Evolutionary conservation across 1,140 invertebrate species (phyloP), one percentile per base, ranked within the genome.

Genomic region (Panulirus ornatus): DNA sequence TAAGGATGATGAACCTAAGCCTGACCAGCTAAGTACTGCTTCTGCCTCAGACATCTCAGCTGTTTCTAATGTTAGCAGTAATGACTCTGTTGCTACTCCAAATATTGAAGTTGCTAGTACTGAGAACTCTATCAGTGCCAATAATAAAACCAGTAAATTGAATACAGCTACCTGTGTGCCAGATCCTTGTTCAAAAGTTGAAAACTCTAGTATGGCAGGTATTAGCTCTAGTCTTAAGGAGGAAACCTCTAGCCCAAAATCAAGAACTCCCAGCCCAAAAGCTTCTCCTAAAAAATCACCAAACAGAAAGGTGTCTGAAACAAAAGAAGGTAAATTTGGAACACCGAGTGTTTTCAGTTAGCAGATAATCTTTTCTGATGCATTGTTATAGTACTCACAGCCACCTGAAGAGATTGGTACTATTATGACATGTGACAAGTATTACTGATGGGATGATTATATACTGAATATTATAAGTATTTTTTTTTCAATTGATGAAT

Each of bases 191-290:
- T 66, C 58, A 27, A 66, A 66, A 66, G 58, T 66, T 66, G n/a
- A 66, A 22, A 27, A 8, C n/a, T 5, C 6, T 66, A 30, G n/a
- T 66, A 30, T 30, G 27, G 58, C 0, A 30, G 27, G n/a, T 66
- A 27, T 63, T 1, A 30, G 11, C 27, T 66, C 58, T 66, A 66
- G 58, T 66, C 2, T 2, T 66, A 66, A 66, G 22, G 58, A 66
- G 2, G 58, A 66, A 6, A 66, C n/a, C 3, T 30, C 1, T 27
- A 2, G 1, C n/a, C 54, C 54, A 58, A 38, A 58, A 27, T 85
- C 83, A 51, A 85, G 70, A 36, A 66, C 75, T n/a, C 85, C 85
- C 16, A 89, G 87, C 34, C 87, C 87, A 42, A 89, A 89, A 75
- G 34, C 87, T 8, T 89, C 87, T 54, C 87, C 87, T 0, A 89